Conservation (phyloP, 2,113 vertebrate species). For the Ciconia boyciana region DNA sequence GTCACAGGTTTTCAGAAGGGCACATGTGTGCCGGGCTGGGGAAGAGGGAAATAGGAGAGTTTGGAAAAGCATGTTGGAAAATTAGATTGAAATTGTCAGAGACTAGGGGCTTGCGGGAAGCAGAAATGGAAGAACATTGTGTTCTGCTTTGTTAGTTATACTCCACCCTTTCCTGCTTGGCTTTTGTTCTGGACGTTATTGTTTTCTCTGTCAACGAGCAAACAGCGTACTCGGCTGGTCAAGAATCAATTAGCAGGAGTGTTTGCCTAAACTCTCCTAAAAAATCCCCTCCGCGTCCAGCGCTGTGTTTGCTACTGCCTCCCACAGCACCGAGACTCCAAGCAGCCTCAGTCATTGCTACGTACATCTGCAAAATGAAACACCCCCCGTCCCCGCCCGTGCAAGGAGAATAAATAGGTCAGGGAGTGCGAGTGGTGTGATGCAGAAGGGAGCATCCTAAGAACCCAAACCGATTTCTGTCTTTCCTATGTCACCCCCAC, state of each 20-base stretch:
- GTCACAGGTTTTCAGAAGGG: not conserved
- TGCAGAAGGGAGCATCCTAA: not conserved
- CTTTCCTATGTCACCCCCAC: not conserved
- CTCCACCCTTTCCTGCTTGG: constrained; percentile 57
- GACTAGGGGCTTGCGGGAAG: not conserved
- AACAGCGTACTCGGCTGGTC: not conserved
- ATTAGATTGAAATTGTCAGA: not conserved
- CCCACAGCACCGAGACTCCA: not conserved
- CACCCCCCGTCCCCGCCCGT: fast-evolving
- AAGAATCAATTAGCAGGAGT: not conserved
- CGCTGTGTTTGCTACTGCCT: not conserved
- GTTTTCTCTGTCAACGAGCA: not conserved
- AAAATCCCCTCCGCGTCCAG: not conserved
- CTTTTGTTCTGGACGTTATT: constrained; percentile 5
- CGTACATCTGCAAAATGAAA: not conserved
- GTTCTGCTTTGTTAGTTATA: constrained; percentile 43
- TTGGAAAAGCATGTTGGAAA: constrained; percentile 38
- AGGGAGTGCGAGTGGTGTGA: not conserved
- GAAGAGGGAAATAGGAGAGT: not conserved
- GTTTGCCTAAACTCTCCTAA: not conserved
- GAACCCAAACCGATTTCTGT: not conserved
- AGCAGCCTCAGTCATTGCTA: not conserved
- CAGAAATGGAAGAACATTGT: constrained; percentile 53
- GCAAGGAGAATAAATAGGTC: constrained; percentile 35
- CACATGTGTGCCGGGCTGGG: fast-evolving